These are phyloP conservation scores for Xanthostigma xanthostigma DNA, from an alignment of 2,888 invertebrate genomes.

Conservation along the genomic window DNA sequence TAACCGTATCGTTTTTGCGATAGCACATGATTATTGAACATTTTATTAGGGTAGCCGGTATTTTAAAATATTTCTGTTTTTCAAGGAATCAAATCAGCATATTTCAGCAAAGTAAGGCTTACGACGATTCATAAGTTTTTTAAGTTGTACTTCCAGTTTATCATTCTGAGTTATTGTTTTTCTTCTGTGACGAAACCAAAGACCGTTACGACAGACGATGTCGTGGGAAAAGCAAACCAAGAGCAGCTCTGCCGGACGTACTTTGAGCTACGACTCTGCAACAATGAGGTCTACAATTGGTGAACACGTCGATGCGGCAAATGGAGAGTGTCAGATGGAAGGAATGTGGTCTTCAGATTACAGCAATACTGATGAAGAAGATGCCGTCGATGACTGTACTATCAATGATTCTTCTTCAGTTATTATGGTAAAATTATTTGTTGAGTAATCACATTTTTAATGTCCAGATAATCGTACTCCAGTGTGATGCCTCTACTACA, in stretches of 20 bases:
- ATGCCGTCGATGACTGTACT: conserved; percentile 42
- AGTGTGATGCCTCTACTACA: too few relatives aligned
- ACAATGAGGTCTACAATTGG: not conserved
- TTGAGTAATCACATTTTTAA: conserved; percentile 29
- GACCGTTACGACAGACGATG: conserved; percentile 59
- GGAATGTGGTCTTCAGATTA: conserved; percentile 85
- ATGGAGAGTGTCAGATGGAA: conserved; percentile 44
- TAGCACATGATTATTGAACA: too few relatives aligned
- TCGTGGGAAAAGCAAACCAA: conserved; percentile 51
- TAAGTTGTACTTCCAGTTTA: too few relatives aligned
- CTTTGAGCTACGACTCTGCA: conserved; percentile 29
- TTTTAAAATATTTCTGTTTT: too few relatives aligned
- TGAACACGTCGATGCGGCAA: conserved; percentile 21
- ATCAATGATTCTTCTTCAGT: not conserved
- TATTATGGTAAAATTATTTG: not conserved
- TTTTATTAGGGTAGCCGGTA: too few relatives aligned
- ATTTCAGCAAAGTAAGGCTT: too few relatives aligned
- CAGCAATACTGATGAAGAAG: conserved; percentile 81
- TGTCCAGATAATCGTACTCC: conserved; percentile 16
- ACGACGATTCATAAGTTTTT: too few relatives aligned
- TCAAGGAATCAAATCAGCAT: too few relatives aligned
- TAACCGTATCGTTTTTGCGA: too few relatives aligned
- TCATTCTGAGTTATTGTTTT: too few relatives aligned
- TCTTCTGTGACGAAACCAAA: conserved; percentile 17
- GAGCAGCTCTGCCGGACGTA: conserved; percentile 17